Conservation (phyloP, 2,888 invertebrate genomes). For the Zygogramma bicolorata region DNA sequence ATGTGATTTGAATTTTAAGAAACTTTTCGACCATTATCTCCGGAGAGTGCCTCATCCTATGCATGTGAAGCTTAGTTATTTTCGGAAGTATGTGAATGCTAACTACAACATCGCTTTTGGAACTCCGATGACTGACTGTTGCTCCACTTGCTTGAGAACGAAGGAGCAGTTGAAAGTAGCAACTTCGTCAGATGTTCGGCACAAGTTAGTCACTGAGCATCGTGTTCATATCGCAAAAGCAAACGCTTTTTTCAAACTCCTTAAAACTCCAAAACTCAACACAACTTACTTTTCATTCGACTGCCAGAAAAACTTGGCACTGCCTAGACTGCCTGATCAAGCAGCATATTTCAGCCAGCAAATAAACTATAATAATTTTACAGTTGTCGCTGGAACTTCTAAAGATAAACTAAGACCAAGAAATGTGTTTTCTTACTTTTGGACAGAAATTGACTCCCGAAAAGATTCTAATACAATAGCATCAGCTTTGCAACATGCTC, state of each 20-base stretch:
- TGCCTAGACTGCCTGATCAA: slow-evolving; percentile 33
- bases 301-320: slow-evolving; percentile 22
- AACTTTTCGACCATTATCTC: not conserved
- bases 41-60: not conserved
- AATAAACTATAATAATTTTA: slow-evolving; percentile 32
- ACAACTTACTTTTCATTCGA: not conserved
- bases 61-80: not conserved
- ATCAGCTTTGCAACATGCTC: slow-evolving; percentile 8
- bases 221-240: no score
- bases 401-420: slow-evolving; percentile 10
- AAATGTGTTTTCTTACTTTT: slow-evolving; percentile 14
- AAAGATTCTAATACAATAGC: slow-evolving; percentile 34
- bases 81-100: not conserved
- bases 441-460: slow-evolving; percentile 13
- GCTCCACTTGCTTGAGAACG: no score
- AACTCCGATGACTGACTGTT: no score
- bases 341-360: slow-evolving; percentile 25
- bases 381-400: slow-evolving; percentile 20
- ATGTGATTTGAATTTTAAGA: not conserved
- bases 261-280: no score
- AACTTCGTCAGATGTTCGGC: no score
- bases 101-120: no score
- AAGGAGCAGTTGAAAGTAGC: no score
- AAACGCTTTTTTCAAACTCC: no score
- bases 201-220: no score